Evolutionary conservation across 1,140 invertebrate genomes (phyloP).

Genomic region (Parapsyche elsis): DNA sequence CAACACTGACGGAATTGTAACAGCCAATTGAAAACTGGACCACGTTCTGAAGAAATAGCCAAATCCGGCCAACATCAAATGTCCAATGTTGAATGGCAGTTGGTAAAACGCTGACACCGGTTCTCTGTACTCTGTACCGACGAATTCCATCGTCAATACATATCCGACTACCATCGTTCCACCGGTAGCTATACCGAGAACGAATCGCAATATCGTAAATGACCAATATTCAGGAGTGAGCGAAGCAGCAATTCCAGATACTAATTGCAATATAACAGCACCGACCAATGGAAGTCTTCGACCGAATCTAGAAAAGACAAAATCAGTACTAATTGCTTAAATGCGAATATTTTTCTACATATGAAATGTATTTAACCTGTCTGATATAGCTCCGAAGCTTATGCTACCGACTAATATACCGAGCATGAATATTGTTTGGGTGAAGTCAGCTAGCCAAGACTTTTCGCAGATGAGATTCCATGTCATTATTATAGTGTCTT

Average conservation of each 20-base stretch:
- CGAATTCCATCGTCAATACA: conserved; percentile 69
- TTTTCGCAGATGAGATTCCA: conserved; percentile 79
- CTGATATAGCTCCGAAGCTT: conserved; percentile 64
- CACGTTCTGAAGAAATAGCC: conserved; percentile 70
- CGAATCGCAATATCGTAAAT: conserved; percentile 72
- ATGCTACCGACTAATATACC: conserved; percentile 64
- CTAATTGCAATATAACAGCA: conserved; percentile 70
- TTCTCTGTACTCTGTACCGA: conserved; percentile 70
- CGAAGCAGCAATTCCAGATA: conserved; percentile 69
- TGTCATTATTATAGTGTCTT: conserved; percentile 76
- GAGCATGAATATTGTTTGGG: conserved; percentile 69
- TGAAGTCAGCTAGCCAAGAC: conserved; percentile 73
- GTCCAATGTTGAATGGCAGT: conserved; percentile 70
- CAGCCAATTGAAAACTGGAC: conserved; percentile 68
- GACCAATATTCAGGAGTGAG: conserved; percentile 71
- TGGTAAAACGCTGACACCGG: conserved; percentile 72
- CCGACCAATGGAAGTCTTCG: conserved; percentile 70
- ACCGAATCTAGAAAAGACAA: conserved; percentile 68
- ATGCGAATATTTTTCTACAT: background rate
- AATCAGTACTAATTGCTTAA: background rate
- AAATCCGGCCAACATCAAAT: conserved; percentile 67
- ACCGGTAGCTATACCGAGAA: conserved; percentile 71
- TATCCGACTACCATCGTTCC: conserved; percentile 74
- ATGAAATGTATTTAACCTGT: conserved; percentile 59
- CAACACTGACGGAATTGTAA: conserved; percentile 67